Percentiles rank a stretch among this genome's conserved stretches.
Evolutionary conservation across 2,113 vertebrate species (phyloP).

Genomic region (Mustelus asterias): DNA sequence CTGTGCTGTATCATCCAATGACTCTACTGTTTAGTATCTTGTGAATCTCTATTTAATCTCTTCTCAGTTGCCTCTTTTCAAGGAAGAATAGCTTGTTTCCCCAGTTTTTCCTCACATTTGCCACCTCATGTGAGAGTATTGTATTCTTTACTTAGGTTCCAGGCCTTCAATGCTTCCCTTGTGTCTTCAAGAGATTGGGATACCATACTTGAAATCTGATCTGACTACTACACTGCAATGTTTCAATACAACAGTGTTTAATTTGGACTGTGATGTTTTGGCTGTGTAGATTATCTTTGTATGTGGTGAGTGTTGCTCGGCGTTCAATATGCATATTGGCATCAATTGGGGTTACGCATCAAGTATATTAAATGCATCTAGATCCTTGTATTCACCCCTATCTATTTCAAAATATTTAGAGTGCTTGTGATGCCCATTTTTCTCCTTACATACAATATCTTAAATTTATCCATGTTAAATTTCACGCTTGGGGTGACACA

Average conservation of each 20-base stretch:
- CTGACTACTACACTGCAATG: background rate
- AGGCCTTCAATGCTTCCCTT: background rate
- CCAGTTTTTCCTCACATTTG: background rate
- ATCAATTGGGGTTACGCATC: background rate
- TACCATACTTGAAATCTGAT: background rate
- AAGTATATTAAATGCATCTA: background rate
- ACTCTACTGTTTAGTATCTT: background rate
- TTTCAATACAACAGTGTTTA: background rate
- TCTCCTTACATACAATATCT: background rate
- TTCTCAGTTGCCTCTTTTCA: background rate
- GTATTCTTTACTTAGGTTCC: background rate
- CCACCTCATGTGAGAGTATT: background rate
- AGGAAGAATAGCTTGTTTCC: background rate
- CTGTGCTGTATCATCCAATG: background rate
- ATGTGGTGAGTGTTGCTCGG: background rate
- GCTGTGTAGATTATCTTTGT: background rate
- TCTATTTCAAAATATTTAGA: background rate
- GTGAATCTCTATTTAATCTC: background rate
- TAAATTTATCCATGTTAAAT: background rate
- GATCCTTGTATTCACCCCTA: background rate
- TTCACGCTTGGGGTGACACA: background rate
- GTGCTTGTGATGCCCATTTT: background rate
- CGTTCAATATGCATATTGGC: background rate
- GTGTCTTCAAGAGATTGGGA: background rate
- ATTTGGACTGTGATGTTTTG: background rate